These are phyloP conservation scores for Acestrorhynchus altus DNA, from an alignment of 2,797 vertebrate species.

Conservation along the genomic window DNA sequence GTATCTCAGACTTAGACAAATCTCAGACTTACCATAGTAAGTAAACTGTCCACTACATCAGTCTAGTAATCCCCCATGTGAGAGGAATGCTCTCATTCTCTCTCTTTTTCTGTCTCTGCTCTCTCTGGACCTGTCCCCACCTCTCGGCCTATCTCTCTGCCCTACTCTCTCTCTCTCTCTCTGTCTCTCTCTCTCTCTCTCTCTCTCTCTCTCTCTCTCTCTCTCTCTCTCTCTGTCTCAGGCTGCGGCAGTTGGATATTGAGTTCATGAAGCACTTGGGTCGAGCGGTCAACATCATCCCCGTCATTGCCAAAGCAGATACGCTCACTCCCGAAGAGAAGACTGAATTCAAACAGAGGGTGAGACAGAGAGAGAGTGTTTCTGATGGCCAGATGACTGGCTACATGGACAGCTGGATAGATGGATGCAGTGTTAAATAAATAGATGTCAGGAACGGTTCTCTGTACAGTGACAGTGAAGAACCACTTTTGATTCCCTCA, in stretches of 20 bases:
- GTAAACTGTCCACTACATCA: conserved; percentile 9
- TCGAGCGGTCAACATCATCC: conserved; percentile 96
- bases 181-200: conserved; percentile 6
- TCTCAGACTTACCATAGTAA: conserved; percentile 6
- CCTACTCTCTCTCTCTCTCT: background rate
- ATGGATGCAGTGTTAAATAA: background rate
- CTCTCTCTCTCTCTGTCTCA: conserved; percentile 47
- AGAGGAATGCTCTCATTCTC: background rate
- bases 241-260: conserved; percentile 87
- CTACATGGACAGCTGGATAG: background rate
- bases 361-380: conserved; percentile 51
- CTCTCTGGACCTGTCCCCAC: conserved; percentile 11
- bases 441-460: no score
- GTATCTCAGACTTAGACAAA: background rate
- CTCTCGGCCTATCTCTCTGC: conserved; percentile 8
- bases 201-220: conserved; percentile 27
- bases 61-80: conserved; percentile 19
- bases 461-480: no score
- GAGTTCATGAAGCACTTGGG: conserved; percentile 98
- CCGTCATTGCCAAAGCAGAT: conserved; percentile 94
- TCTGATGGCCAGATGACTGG: background rate
- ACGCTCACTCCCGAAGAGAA: conserved; percentile 92
- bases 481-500: no score
- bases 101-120: background rate
- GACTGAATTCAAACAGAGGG: conserved; percentile 83